phyloP scores from a whole-genome alignment of 2,888 invertebrate genomes.

The Oscheius sp. region DNA sequence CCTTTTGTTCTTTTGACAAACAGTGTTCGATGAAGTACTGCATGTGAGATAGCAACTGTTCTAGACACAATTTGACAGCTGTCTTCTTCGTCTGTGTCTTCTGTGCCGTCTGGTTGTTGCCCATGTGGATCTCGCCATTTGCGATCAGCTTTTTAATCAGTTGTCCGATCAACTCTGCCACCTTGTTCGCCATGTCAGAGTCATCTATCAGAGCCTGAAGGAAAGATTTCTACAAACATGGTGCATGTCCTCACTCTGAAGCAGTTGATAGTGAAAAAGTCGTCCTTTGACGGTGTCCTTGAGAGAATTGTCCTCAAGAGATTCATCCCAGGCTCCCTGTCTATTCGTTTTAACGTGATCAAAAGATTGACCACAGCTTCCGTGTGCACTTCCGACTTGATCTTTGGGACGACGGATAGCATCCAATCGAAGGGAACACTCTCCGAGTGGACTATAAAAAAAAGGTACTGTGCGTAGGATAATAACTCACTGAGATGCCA shows the following conservation, averaged over 20 bases:
- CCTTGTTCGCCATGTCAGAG: slow-evolving; percentile 83
- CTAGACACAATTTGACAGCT: slow-evolving; percentile 28
- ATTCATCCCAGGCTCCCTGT: slow-evolving; percentile 83
- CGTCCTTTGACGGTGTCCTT: slow-evolving; percentile 77
- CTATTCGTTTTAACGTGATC: slow-evolving; percentile 82
- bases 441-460: slow-evolving; percentile 53
- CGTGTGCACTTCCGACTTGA: slow-evolving; percentile 86
- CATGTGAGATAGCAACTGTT: slow-evolving; percentile 82
- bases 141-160: slow-evolving; percentile 71
- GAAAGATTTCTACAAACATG: background rate
- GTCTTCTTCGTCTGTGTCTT: slow-evolving; percentile 87
- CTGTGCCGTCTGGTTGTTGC: slow-evolving; percentile 5
- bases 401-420: slow-evolving; percentile 62
- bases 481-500: slow-evolving; percentile 84
- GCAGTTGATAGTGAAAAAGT: slow-evolving; percentile 89
- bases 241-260: slow-evolving; percentile 77
- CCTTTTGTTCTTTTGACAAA: slow-evolving; percentile 72
- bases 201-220: slow-evolving; percentile 87
- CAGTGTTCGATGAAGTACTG: slow-evolving; percentile 83
- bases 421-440: slow-evolving; percentile 62
- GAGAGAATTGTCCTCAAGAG: slow-evolving; percentile 85
- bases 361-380: slow-evolving; percentile 92
- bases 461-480: background rate
- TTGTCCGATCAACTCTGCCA: slow-evolving; percentile 76
- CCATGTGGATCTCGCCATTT: slow-evolving; percentile 29